Base-by-base conservation (phyloP, 92 coral and sea anemone species). In the Micromussa lordhowensis region DNA sequence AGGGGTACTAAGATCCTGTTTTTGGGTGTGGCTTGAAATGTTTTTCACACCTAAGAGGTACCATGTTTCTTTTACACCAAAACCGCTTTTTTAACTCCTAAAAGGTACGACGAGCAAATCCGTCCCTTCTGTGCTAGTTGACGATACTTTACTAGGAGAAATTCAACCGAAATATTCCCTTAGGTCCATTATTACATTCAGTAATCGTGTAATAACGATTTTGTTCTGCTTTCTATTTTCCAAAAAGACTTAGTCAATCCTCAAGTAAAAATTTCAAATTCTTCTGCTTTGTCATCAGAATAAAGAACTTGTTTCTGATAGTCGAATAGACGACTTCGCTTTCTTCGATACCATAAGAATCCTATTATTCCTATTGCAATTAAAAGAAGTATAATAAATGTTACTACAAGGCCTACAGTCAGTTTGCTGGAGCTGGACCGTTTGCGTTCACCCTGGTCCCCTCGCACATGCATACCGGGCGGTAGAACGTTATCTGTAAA, bases 301-400 rank as follows among this genome's bases (percentile, higher is more conserved):
- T 86, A 86, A 14, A 86, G 89, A 12, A 86, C 77, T 86, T 77
- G 89, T 48, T 86, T 86, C 24, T 77, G 77, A 63, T 86, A 86
- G 22, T 40, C 68, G 29, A 86, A 86, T 15, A 63, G 83, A 5
- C 40, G 83, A n/a, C 31, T 78, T 77, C 55, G 29, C 22, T 77
- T 86, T 66, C 77, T 77, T 68, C 89, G 44, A 36, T 77, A 86
- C 75, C 55, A 86, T 16, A 86, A 14, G 35, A 77, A 77, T n/a
- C 66, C 89, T 21, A 49, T n/a, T 19, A 86, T 49, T 28, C 82
- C 83, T 61, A 66, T 18, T n/a, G 68, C 83, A 38, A 86, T 48
- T 13, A 86, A 32, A 29, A 86, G 36, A n/a, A 86, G 1, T 16
- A 86, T 22, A 9, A 63, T 54, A 12, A 86, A 63, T 18, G 89